Evolutionary conservation across 1,140 invertebrate genomes (phyloP).

Genomic region (Battus philenor): DNA sequence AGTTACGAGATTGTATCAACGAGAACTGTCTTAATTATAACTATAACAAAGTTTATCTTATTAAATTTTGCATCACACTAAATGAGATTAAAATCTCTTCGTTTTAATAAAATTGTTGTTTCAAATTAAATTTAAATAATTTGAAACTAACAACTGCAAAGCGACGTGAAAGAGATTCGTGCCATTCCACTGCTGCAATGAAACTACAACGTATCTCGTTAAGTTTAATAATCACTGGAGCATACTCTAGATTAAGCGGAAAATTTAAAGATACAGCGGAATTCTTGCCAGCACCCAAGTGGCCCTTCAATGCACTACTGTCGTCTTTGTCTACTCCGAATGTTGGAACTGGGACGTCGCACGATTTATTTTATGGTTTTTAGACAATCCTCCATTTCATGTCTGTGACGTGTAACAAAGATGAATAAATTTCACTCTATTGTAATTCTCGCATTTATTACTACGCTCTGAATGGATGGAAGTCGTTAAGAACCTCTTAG

Average conservation of each 20-base stretch:
- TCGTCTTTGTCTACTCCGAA: slow-evolving; percentile 24
- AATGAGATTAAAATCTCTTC: too few species aligned
- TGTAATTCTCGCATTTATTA: slow-evolving; percentile 13
- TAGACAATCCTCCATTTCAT: slow-evolving; percentile 3
- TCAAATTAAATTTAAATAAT: too few species aligned
- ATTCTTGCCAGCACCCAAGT: slow-evolving; percentile 50
- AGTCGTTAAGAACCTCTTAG: slow-evolving; percentile 11
- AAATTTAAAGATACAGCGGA: slow-evolving; percentile 55
- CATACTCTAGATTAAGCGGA: slow-evolving; percentile 39
- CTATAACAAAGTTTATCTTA: too few species aligned
- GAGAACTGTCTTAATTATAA: too few species aligned
- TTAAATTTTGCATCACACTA: too few species aligned
- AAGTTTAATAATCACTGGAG: slow-evolving; percentile 41
- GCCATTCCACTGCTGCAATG: slow-evolving; percentile 12
- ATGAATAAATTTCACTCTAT: slow-evolving; percentile 12
- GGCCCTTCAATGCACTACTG: slow-evolving; percentile 26
- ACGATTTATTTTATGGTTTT: slow-evolving; percentile 33
- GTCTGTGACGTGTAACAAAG: slow-evolving; percentile 3
- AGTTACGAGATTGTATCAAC: too few species aligned
- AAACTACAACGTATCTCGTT: slow-evolving; percentile 25
- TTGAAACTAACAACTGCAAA: background rate
- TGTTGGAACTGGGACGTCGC: slow-evolving; percentile 22
- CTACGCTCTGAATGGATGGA: slow-evolving; percentile 3
- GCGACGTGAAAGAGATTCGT: slow-evolving; percentile 15
- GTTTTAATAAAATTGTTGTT: too few species aligned